A percentile compares a stretch with the other conserved stretches of the same genome.
These are phyloP conservation scores for Cygnus buccinator DNA, from an alignment of 2,113 vertebrate genomes.

Conservation along the genomic window DNA sequence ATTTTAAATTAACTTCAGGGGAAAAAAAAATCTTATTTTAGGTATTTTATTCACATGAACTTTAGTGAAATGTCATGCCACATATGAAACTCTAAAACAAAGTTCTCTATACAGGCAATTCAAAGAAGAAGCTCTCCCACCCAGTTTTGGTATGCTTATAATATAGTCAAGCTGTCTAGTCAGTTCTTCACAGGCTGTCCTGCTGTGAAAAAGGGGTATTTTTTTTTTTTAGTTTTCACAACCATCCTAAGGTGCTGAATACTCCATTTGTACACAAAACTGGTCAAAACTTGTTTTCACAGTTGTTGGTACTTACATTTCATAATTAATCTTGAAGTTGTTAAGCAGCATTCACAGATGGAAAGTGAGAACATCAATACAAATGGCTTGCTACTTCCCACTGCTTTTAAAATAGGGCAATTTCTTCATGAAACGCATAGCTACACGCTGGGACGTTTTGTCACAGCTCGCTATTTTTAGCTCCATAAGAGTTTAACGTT, in stretches of 20 bases:
- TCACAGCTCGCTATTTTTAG: not conserved
- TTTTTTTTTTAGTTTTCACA: not conserved
- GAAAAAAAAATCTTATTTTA: not conserved
- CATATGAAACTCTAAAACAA: not conserved
- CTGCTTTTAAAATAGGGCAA: not conserved
- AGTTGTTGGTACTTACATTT: not conserved
- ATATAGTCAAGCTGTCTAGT: not conserved
- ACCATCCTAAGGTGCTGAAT: not conserved
- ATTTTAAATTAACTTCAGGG: not conserved
- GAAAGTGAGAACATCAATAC: not conserved
- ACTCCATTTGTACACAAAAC: not conserved
- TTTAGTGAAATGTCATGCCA: not conserved
- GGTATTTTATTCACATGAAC: not conserved
- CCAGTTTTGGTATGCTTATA: not conserved
- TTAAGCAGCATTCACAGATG: not conserved
- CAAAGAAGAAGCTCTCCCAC: not conserved
- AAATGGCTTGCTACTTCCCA: not conserved
- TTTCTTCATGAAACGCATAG: not conserved
- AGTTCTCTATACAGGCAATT: not conserved
- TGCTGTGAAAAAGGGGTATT: not conserved
- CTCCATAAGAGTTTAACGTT: too few relatives aligned
- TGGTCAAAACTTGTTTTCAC: not conserved
- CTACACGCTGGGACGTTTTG: not conserved
- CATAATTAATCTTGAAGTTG: not conserved
- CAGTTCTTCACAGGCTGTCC: not conserved